Conservation (phyloP, 1,140 invertebrate species). For the Rhynchophorus ferrugineus region DNA sequence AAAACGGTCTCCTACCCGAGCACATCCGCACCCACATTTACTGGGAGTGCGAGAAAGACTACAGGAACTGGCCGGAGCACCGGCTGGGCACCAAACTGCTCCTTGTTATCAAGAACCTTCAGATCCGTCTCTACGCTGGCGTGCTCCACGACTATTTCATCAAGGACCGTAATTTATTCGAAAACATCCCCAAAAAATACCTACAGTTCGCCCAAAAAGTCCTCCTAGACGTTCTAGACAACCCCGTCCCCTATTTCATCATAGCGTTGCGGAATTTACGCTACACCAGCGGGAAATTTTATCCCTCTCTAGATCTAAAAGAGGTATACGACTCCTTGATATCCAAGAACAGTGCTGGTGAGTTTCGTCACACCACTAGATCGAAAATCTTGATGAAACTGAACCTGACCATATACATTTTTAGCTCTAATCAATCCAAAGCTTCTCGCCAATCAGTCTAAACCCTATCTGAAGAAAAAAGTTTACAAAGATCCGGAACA, state of each 20-base stretch:
- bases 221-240: conserved; percentile 58
- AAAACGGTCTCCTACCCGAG: conserved; percentile 50
- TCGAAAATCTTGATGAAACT: too few species aligned
- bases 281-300: conserved; percentile 45
- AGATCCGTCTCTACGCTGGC: conserved; percentile 47
- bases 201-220: conserved; percentile 56
- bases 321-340: conserved; percentile 51
- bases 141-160: conserved; percentile 66
- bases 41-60: conserved; percentile 66
- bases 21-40: conserved; percentile 72
- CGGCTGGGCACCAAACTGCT: conserved; percentile 60
- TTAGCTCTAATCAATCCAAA: conserved; percentile 3
- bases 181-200: conserved; percentile 56
- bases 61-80: conserved; percentile 61
- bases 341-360: conserved; percentile 9
- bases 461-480: conserved; percentile 7
- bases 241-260: conserved; percentile 55
- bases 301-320: conserved; percentile 55
- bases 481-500: conserved; percentile 18
- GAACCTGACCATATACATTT: too few species aligned
- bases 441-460: neutral
- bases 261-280: conserved; percentile 57
- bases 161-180: conserved; percentile 60
- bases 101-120: conserved; percentile 49
- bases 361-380: too few species aligned